phyloP scores from a whole-genome alignment of 2,113 vertebrate species.

The Myocastor coypus region DNA sequence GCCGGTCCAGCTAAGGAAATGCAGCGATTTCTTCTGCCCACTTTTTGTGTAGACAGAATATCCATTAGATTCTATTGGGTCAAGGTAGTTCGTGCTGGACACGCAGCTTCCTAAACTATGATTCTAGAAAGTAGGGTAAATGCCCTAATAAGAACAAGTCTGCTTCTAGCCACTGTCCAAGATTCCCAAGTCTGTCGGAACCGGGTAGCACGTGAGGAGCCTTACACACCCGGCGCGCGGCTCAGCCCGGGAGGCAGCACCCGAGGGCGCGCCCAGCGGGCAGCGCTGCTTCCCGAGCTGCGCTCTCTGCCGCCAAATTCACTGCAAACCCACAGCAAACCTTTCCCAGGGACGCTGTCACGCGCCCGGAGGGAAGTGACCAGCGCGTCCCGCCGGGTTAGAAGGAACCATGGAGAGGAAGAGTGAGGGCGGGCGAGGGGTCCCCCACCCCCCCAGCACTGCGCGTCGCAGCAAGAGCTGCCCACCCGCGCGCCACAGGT shows the following conservation, averaged over 20 bases:
- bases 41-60: not conserved
- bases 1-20: not conserved
- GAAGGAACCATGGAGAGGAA: not conserved
- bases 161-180: not conserved
- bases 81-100: not conserved
- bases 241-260: not conserved
- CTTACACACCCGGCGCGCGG: not conserved
- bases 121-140: not conserved
- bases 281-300: not conserved
- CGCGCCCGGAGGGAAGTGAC: slow-evolving; percentile 15
- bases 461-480: slow-evolving; percentile 1
- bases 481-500: not conserved
- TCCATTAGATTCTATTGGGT: not conserved
- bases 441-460: not conserved
- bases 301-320: not conserved
- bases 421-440: not conserved
- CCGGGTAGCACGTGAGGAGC: not conserved
- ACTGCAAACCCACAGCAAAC: slow-evolving; percentile 36
- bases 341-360: slow-evolving; percentile 53
- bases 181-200: not conserved
- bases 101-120: not conserved
- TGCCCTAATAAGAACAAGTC: not conserved
- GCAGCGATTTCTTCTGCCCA: not conserved
- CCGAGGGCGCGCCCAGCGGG: not conserved
- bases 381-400: not conserved